Evolutionary conservation across 2,797 vertebrate genomes (phyloP), one percentile per base, ranked within the genome.

Genomic region (Diceros bicornis): DNA sequence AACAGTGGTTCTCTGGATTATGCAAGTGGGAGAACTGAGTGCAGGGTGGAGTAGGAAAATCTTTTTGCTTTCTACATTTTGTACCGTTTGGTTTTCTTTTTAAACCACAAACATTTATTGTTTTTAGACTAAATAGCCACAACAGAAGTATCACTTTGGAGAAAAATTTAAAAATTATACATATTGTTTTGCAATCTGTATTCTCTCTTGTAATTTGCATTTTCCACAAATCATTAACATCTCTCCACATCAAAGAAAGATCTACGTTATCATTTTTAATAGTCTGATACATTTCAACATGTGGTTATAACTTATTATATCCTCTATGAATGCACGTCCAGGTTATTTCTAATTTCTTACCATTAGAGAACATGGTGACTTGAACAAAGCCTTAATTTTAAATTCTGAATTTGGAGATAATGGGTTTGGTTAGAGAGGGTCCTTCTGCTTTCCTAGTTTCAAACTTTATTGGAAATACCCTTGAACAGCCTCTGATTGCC

Each of bases 291-390:
- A 86, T 85, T 94, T 44, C 4, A 77, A 52, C 12, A 86, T 37
- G 29, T 81, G 64, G 2, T 83, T 81, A 83, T 47, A 96, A 85
- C 44, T 68, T 78, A 72, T 55, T 52, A 8, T 77, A 10, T 59
- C 47, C 62, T 78, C n/a, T 27, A 55, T 84, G 71, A 96, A 85
- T 6, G 66, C 8, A 93, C 5, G 74, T 47, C 62, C 41, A 86
- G 61, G n/a, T 86, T 57, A 86, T 82, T 94, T 91, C 37, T 61
- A 69, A 89, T 93, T 93, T 94, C 8, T 88, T 59, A 75, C 25
- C 75, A 57, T 68, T 59, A 87, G 62, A 61, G 71, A 86, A 92
- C 8, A 92, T 34, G 27, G 14, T 78, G 62, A 86, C 57, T 47
- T 83, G 11, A 89, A 89, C 21, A 89, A 83, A 86, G 41, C 18